Base-by-base conservation (phyloP, 2,113 vertebrate genomes). In the Thermophis baileyi region DNA sequence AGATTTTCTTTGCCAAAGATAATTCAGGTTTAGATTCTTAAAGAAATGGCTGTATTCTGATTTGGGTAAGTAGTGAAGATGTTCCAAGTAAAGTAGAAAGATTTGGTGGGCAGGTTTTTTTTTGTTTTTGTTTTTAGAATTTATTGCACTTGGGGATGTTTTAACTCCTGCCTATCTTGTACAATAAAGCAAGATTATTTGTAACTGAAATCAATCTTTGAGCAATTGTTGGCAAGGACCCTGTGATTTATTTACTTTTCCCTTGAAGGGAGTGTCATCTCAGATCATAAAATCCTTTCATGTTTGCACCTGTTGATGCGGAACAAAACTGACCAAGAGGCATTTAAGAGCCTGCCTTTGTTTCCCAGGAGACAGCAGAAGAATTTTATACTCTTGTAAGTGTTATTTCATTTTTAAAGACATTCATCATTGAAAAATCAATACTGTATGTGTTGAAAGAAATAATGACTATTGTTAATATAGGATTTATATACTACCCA, bases 131-230 rank as follows among this genome's bases (percentile, higher is more conserved):
- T 24, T 60, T 60, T 30, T 24, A 53, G 85, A 81, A 47, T 93
- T 91, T 96, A 24, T 90, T 94, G 6, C 93, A 93, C 81, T 93
- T 85, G 44, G 69, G 49, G 44, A 86, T 27, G 54, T 53, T 44
- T 53, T 54, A 90, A 69, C 22, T 44, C 35, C 60, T 93, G 47
- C 86, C 60, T 95, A 95, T 96, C 95, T 18, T 94, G 92, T 55
- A 89, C 93, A 93, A 94, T 94, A 93, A 89, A 96, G 91, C 95
- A 97, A 35, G 89, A 94, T 95, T 89, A 91, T 93, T 95, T 30
- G 89, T 97, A 97, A 97, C 96, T 94, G 97, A 97, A 98, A 96
- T n/a, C 95, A 94, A 94, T 93, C 95, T 96, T 97, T 97, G 95
- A 97, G 94, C 97, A 97, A 94, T 93, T 93, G 91, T 95, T 97